phyloP scores from a whole-genome alignment of 2,797 vertebrate species.

The Rhabdomys pumilio region DNA sequence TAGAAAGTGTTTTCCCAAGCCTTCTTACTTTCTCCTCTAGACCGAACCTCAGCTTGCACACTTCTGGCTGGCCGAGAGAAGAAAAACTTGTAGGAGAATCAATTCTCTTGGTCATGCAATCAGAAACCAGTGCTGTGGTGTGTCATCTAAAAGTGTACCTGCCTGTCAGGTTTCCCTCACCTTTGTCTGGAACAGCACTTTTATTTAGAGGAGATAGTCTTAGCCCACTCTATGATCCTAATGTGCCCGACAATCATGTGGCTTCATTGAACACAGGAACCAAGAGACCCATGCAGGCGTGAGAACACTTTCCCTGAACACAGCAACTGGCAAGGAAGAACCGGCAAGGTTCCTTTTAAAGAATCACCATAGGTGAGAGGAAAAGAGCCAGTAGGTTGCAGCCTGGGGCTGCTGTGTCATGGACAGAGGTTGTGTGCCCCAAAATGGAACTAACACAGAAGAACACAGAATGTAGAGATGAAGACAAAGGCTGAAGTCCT shows the following conservation, averaged over 20 bases:
- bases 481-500: neutral
- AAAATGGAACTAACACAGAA: neutral
- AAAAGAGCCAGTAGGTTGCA: neutral
- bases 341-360: slow-evolving; percentile 2
- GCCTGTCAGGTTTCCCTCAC: neutral
- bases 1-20: neutral
- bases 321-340: neutral
- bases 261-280: neutral
- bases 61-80: neutral
- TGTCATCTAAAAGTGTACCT: neutral
- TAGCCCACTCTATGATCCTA: neutral
- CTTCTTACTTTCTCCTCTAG: neutral
- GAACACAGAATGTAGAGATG: neutral
- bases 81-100: slow-evolving; percentile 6
- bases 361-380: neutral
- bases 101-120: neutral
- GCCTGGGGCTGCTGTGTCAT: neutral
- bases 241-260: neutral
- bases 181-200: slow-evolving; percentile 24
- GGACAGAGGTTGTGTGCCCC: neutral
- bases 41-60: neutral
- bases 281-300: neutral
- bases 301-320: neutral
- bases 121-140: neutral
- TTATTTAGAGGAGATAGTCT: neutral